Base-by-base conservation (phyloP, 2,113 vertebrate genomes). In the Rhinoderma darwinii region DNA sequence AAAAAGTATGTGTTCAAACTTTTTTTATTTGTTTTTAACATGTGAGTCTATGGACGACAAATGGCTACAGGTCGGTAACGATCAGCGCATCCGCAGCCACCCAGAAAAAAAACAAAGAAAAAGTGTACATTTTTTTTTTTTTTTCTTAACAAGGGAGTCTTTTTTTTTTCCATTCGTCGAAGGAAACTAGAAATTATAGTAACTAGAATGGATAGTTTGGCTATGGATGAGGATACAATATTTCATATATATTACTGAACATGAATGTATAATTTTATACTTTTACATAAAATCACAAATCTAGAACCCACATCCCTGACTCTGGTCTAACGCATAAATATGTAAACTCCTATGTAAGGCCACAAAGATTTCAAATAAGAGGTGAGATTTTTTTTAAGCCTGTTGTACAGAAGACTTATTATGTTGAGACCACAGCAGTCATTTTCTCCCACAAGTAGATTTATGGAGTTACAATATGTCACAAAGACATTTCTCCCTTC, bases 401-500 rank as follows among this genome's bases (percentile, higher is more conserved):
- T 78, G 12, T 18, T 32, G 9, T 6, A 44, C 11, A 54, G 30
- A 35, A 35, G 44, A 35, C 51, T 51, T 54, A 47, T 76, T 47
- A 51, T 78, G 50, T 50, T n/a, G 74, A 41, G 68, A 72, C 20
- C 68, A 41, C 68, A 41, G 10, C 18, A 37, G 20, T 25, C 41
- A 44, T 70, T 70, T 47, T 83, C 41, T 50, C 30, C 14, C 1
- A 35, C 39, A 27, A 47, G 22, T 3, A 44, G 81, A 83, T 83
- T 70, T 83, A 83, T 83, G 43, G 63, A 44, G 61, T 70, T 83
- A 35, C 61, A 35, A 35, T 17, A 70, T 51, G 63, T 63, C 63
- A 70, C 43, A 70, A 72, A 66, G 43, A 68, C 43, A 72, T 72
- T 72, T 83, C 44, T 41, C 68, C 81, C n/a, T 68, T 68, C 80